Percentiles rank a stretch among this genome's conserved stretches.
phyloP scores from a whole-genome alignment of 2,888 invertebrate genomes.

The Nemotelus nigrinus region DNA sequence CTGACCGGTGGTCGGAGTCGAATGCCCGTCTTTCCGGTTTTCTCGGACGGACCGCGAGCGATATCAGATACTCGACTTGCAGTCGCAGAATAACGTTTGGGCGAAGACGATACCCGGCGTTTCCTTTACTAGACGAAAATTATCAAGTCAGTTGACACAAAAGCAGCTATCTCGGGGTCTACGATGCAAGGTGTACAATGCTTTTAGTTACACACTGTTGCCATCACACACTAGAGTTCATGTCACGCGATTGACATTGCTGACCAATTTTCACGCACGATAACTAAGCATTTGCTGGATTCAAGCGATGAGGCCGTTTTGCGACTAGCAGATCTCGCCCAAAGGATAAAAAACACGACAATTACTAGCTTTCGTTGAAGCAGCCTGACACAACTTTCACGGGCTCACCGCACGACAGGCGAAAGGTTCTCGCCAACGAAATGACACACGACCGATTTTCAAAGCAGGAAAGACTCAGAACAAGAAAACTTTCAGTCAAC shows the following conservation, averaged over 20 bases:
- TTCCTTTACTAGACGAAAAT: no score
- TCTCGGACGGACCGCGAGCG: not conserved
- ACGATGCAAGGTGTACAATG: not conserved
- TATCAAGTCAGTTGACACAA: no score
- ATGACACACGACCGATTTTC: not conserved
- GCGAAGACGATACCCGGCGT: no score
- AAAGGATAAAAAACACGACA: not conserved
- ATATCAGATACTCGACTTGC: no score
- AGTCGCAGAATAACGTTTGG: no score
- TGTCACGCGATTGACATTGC: constrained; percentile 15
- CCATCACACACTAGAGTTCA: constrained; percentile 21
- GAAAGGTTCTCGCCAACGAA: not conserved
- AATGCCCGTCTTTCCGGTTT: constrained; percentile 11
- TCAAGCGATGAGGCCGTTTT: not conserved
- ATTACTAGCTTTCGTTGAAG: not conserved
- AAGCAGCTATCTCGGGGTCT: no score
- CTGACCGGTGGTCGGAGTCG: not conserved
- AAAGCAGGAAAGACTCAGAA: constrained; percentile 6
- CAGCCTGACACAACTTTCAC: not conserved
- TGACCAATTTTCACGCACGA: constrained; percentile 29
- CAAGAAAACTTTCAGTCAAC: constrained; percentile 24
- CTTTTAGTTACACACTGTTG: constrained; percentile 16
- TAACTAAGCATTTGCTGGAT: constrained; percentile 3
- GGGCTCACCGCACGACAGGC: no score
- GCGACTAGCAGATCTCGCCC: not conserved